These are phyloP conservation scores for Megaceryle maxima DNA, from an alignment of 2,113 vertebrate genomes.

Conservation along the genomic window DNA sequence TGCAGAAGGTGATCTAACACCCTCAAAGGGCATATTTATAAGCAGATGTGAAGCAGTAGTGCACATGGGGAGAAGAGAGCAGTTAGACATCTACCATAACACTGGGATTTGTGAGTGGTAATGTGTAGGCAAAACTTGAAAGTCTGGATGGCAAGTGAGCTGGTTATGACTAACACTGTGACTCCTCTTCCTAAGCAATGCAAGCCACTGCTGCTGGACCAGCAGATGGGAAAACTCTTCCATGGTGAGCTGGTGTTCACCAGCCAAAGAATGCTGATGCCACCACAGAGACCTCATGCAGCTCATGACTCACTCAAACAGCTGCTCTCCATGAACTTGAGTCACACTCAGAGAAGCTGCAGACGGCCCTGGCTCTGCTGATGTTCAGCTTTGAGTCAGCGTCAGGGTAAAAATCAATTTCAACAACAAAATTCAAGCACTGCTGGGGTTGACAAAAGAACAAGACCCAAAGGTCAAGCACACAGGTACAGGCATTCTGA, in stretches of 20 bases:
- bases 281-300: background rate
- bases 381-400: background rate
- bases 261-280: background rate
- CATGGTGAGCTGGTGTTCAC: background rate
- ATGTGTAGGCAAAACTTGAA: background rate
- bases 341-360: accelerated
- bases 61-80: background rate
- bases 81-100: background rate
- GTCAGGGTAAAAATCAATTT: background rate
- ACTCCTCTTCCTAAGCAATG: background rate
- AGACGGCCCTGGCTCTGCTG: background rate
- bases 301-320: background rate
- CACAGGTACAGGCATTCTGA: background rate
- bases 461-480: background rate
- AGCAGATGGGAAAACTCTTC: background rate
- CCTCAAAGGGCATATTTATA: background rate
- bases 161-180: accelerated
- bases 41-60: background rate
- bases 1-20: background rate
- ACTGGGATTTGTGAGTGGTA: background rate
- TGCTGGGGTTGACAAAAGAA: background rate
- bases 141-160: background rate
- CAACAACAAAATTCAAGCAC: background rate
- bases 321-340: accelerated
- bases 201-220: background rate